phyloP scores from a whole-genome alignment of 1,140 invertebrate genomes.

The Nilaparvata lugens region DNA sequence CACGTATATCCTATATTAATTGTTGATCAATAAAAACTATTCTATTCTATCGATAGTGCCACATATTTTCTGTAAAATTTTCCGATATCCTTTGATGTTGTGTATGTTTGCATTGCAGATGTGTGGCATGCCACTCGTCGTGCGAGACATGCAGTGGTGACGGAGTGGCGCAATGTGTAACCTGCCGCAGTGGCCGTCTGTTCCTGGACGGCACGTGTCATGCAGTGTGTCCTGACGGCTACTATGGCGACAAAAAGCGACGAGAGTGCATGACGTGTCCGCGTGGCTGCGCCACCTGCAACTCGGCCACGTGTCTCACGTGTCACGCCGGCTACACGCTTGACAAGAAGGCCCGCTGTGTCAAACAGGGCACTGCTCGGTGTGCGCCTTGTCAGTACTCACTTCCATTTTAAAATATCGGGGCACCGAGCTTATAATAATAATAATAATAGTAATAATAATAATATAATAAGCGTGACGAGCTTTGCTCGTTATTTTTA shows the following conservation, averaged over 20 bases:
- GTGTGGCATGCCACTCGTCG: conserved; percentile 63
- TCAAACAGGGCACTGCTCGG: conserved; percentile 49
- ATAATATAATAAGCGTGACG: too few relatives aligned
- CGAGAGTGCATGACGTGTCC: conserved; percentile 65
- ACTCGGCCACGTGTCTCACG: conserved; percentile 51
- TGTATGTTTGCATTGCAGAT: too few relatives aligned
- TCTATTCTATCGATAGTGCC: too few relatives aligned
- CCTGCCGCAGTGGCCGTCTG: conserved; percentile 24
- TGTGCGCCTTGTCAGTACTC: conserved; percentile 54
- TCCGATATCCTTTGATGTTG: too few relatives aligned
- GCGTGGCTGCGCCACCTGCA: conserved; percentile 60
- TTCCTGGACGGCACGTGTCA: too few relatives aligned
- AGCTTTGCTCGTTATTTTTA: too few relatives aligned
- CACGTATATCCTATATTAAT: too few relatives aligned
- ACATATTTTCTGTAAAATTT: too few relatives aligned
- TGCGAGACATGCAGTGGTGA: conserved; percentile 76
- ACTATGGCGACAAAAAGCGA: conserved; percentile 62
- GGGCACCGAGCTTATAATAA: too few relatives aligned
- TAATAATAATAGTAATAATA: too few relatives aligned
- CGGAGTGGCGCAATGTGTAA: conserved; percentile 63
- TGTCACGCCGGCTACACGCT: conserved; percentile 61
- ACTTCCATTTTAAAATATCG: too few relatives aligned
- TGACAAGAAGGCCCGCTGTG: conserved; percentile 60
- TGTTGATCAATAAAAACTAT: too few relatives aligned
- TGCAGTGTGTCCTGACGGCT: conserved; percentile 53